These are phyloP conservation scores for Botia kubotai DNA, from an alignment of 2,797 vertebrate genomes.

Conservation along the genomic window DNA sequence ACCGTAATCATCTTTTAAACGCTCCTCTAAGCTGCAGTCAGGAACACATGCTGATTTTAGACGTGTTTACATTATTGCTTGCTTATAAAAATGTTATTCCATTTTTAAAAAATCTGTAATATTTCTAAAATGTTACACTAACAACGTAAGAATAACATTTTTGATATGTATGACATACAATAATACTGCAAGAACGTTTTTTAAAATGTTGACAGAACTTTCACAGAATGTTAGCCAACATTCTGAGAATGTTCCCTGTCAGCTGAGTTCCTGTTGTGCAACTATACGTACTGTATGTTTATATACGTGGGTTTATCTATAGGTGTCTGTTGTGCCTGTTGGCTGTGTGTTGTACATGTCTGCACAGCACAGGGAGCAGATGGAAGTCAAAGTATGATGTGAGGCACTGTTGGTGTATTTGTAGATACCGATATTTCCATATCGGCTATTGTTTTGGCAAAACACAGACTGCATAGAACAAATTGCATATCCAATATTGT, in stretches of 20 bases:
- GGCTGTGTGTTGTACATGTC: neutral
- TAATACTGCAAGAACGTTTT: no score
- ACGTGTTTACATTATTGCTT: no score
- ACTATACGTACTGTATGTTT: neutral
- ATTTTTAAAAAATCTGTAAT: no score
- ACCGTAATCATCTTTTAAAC: neutral
- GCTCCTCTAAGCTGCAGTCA: constrained; percentile 11
- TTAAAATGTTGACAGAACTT: neutral
- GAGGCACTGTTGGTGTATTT: constrained; percentile 25
- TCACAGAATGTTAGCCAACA: no score
- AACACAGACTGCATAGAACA: constrained; percentile 33
- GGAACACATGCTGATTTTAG: no score
- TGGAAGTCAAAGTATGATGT: constrained; percentile 6
- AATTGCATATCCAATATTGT: constrained; percentile 34
- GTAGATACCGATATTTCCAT: constrained; percentile 14
- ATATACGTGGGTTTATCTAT: neutral
- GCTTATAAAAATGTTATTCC: no score
- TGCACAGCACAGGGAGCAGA: constrained; percentile 23
- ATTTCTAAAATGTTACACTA: no score
- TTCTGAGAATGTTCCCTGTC: no score
- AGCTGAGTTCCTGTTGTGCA: neutral
- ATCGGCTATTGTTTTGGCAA: constrained; percentile 35
- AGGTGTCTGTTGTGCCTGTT: constrained; percentile 28
- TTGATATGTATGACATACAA: no score
- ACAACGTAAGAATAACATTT: no score